Percentiles rank a stretch among this genome's conserved stretches.
phyloP scores from a whole-genome alignment of 2,888 invertebrate genomes.

The Cyclophora albipunctata region DNA sequence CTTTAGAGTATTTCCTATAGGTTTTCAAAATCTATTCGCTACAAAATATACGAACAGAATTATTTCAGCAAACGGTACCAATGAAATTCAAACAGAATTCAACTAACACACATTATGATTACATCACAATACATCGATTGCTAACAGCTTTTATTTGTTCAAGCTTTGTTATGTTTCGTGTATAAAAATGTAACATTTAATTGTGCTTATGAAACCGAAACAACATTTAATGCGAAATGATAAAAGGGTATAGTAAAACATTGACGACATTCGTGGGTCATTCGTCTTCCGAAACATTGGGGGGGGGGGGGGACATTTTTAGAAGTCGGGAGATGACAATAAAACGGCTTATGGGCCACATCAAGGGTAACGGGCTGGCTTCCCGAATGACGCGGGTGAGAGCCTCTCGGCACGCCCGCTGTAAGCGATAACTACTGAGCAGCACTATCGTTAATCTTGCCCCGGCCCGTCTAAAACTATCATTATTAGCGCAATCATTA shows the following conservation, averaged over 20 bases:
- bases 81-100: neutral
- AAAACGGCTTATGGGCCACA: constrained; percentile 47
- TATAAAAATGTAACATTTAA: constrained; percentile 7
- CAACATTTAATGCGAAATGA: constrained; percentile 3
- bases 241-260: constrained; percentile 11
- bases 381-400: constrained; percentile 48
- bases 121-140: constrained; percentile 16
- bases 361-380: constrained; percentile 47
- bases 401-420: constrained; percentile 33
- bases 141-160: constrained; percentile 15
- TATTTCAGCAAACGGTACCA: neutral
- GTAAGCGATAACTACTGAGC: constrained; percentile 44
- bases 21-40: too few species aligned
- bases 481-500: constrained; percentile 39
- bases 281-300: constrained; percentile 18
- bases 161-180: constrained; percentile 16
- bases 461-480: constrained; percentile 35
- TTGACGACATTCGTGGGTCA: constrained; percentile 16
- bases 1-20: constrained; percentile 1
- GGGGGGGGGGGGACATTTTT: constrained; percentile 25
- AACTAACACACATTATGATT: constrained; percentile 9
- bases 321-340: constrained; percentile 38
- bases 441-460: constrained; percentile 46
- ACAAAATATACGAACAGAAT: neutral
- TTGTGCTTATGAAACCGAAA: constrained; percentile 11